Evolutionary conservation across 2,888 invertebrate species (phyloP).

Genomic region (Latrodectus elegans): DNA sequence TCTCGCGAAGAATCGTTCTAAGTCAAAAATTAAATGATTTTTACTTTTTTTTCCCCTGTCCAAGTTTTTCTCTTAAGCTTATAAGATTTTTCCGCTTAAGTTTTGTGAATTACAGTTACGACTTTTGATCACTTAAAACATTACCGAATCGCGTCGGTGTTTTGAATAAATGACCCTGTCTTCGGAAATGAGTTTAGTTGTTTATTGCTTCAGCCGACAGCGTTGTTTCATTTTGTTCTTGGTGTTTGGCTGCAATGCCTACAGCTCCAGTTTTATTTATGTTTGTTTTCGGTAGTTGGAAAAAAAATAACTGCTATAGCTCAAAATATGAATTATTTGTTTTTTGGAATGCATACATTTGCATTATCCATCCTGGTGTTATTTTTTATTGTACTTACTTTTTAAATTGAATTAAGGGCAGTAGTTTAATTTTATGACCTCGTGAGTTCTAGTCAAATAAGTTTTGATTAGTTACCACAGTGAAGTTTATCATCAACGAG

Average conservation of each 20-base stretch:
- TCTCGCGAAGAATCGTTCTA: slow-evolving; percentile 18
- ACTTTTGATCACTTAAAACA: neutral
- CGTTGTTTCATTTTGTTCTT: no score
- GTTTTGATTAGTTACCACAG: neutral
- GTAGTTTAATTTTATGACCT: neutral
- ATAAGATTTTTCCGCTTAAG: no score
- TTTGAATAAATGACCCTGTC: neutral
- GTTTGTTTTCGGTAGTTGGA: no score
- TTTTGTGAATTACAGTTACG: neutral
- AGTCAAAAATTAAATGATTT: slow-evolving; percentile 25
- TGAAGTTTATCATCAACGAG: no score
- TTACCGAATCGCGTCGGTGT: neutral
- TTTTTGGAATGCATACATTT: neutral
- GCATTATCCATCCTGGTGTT: neutral
- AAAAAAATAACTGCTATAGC: neutral
- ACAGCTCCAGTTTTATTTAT: no score
- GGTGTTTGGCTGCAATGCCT: no score
- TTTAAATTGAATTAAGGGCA: neutral
- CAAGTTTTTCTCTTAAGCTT: neutral
- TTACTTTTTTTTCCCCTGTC: neutral
- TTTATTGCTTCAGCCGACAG: neutral
- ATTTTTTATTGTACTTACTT: neutral
- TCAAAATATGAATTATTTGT: neutral
- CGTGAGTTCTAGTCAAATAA: neutral
- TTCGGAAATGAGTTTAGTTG: neutral